Evolutionary conservation across 1,140 invertebrate species (phyloP), one percentile per base, ranked within the genome.

Genomic region (Ostrea edulis): DNA sequence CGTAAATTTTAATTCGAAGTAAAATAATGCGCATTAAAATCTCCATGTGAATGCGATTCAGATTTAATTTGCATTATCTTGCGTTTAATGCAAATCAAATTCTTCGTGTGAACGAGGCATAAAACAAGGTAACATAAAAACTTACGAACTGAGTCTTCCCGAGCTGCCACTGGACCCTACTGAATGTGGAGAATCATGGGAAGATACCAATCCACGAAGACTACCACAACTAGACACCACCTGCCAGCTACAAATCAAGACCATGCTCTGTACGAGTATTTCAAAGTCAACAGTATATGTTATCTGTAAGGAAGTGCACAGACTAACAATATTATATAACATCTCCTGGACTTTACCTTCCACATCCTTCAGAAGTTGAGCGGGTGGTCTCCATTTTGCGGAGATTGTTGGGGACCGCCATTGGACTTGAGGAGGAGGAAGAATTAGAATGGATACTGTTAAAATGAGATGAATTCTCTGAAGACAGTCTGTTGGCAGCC

Each of bases 201-300:
- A 88, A 29, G 88, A 86, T n/a, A 87, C 90, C 29, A 86, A 68
- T 5, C 88, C 87, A 17, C 89, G 29, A 14, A 91, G 54, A 87
- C 91, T 92, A 12, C 91, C 91, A 51, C 89, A 87, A 65, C 86
- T 89, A 8, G 91, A 91, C 82, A 92, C 90, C 65, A 92, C 90
- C 87, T 92, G 91, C 91, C 91, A 92, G 86, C 91, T 92, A 71
- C 14, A 89, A 90, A 20, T 51, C 29, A 17, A 55, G 11, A 8
- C 87, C 12, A 83, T 25, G 62, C 44, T 51, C 17, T 20, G 7
- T n/a, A 62, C 35, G 0, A 7, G 0, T n/a, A 62, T 20, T n/a
- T 17, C 17, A 62, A 3, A 62, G 55, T 20, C 17, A 62, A 62
- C n/a, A n/a, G 35, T 44, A 44, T 44, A 44, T 44, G 35, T 44